Base-by-base conservation (phyloP, 2,888 invertebrate genomes). In the Epinotia demarniana region DNA sequence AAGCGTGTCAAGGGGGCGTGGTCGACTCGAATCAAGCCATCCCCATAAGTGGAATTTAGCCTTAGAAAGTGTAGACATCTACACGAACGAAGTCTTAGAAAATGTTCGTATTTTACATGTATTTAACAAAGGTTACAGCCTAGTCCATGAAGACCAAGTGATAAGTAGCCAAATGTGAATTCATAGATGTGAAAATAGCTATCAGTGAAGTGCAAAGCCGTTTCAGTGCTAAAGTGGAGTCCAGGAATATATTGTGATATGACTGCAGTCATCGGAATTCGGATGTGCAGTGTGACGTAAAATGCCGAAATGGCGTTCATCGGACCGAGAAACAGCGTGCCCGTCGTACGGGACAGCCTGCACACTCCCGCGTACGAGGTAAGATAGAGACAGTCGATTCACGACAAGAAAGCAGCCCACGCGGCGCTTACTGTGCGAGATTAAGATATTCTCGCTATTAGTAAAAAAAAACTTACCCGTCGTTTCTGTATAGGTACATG, bases 331-430 rank as follows among this genome's bases (percentile, higher is more conserved):
- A 96, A 96, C 89, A 96, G 95, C 80, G 95, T 94, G 80, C 96
- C 96, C 67, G 89, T 96, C 83, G 95, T 96, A 85, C 94, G 93
- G 88, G 96, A 96, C 89, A 96, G 95, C 87, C 95, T 96, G 81
- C 95, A 95, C 82, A 91, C 95, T 81, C 96, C 96, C 82, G 96
- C 96, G 61, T 96, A 96, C 83, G 95, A 96, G 95, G 96, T 96
- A 88, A 92, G 94, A 85, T 60, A 75, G 75, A 73, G 73, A 19
- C 4, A 57, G 57, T n/a, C n/a, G n/a, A n/a, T n/a, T n/a, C n/a
- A n/a, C n/a, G n/a, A n/a, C n/a, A n/a, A n/a, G n/a, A n/a, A n/a
- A n/a, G n/a, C n/a, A n/a, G n/a, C n/a, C n/a, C n/a, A n/a, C n/a
- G n/a, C n/a, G n/a, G n/a, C n/a, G n/a, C n/a, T n/a, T n/a, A n/a